Evolutionary conservation across 2,888 invertebrate genomes (phyloP).

Genomic region (Calameuta filiformis): DNA sequence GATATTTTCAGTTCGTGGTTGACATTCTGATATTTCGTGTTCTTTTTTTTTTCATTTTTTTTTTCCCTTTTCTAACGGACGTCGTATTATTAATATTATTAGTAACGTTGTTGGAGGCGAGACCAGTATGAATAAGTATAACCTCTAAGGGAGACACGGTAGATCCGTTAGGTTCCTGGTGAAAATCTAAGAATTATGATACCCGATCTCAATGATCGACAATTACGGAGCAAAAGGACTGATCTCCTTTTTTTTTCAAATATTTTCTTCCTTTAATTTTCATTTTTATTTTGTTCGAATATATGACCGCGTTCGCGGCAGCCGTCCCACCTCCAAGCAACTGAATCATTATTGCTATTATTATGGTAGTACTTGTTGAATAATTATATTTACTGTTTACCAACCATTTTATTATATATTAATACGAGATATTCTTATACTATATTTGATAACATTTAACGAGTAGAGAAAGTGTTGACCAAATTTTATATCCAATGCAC

Average conservation of each 20-base stretch:
- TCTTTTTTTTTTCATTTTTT: conserved; percentile 21
- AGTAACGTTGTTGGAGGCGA: conserved; percentile 33
- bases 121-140: conserved; percentile 10
- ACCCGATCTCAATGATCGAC: background rate
- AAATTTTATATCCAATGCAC: conserved; percentile 43
- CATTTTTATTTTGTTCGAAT: conserved; percentile 23
- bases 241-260: background rate
- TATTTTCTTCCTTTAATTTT: conserved; percentile 10
- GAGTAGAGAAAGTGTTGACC: conserved; percentile 44
- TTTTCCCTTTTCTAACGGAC: conserved; percentile 26
- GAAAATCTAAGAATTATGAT: background rate
- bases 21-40: conserved; percentile 24
- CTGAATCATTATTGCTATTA: conserved; percentile 51
- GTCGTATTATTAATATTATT: conserved; percentile 40
- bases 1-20: conserved; percentile 38
- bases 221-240: background rate
- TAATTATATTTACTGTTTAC: conserved; percentile 61
- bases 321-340: conserved; percentile 41
- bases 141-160: background rate
- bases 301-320: conserved; percentile 24
- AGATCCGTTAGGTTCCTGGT: background rate
- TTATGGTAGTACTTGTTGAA: conserved; percentile 58
- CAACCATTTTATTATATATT: conserved; percentile 48
- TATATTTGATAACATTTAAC: conserved; percentile 46
- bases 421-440: conserved; percentile 52